Evolutionary conservation across 2,888 invertebrate genomes (phyloP), one percentile per base, ranked within the genome.

Genomic region (Lepidocyrtoides sp.): DNA sequence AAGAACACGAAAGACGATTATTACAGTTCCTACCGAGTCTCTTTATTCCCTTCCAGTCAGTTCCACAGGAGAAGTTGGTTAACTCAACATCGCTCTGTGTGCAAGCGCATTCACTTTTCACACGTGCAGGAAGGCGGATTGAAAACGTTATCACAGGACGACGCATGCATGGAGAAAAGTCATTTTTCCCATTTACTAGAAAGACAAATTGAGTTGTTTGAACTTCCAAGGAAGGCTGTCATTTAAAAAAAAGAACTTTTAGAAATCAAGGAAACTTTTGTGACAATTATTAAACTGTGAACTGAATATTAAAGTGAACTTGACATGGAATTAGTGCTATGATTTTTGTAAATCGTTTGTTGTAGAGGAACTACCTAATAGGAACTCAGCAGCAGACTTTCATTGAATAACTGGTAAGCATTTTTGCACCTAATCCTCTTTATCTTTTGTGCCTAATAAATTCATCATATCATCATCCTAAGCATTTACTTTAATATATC

Each of bases 21-120:
- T 23, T 8, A 69, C 44, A 72, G 72, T 77, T 77, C 77, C 77
- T 77, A 77, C 77, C 51, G 26, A 77, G 51, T 26, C 77, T 77
- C 51, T 51, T 5, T 23, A 48, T 29, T 48, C 51, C 51, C 77
- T 77, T 77, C 77, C 77, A 77, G 77, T 51, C 77, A 77, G 77
- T 77, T 77, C 77, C 77, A 48, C 77, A 77, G 77, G 26, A 77
- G 77, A 77, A 48, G 77, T 77, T 77, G 77, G 48, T 77, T 51
- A 26, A 29, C 29, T 26, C 26, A 51, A 1, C 48, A 51, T 29
- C 66, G 32, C 29, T 26, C 32, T 66, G 23, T 72, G 36, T 72
- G 41, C 41, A 2, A 72, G 20, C 41, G 20, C 20, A 44, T 29
- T 8, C 63, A 29, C 29, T 63, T 26, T 26, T 20, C n/a, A 72